phyloP scores from a whole-genome alignment of 2,888 invertebrate species.

The Brachypterus glaber region DNA sequence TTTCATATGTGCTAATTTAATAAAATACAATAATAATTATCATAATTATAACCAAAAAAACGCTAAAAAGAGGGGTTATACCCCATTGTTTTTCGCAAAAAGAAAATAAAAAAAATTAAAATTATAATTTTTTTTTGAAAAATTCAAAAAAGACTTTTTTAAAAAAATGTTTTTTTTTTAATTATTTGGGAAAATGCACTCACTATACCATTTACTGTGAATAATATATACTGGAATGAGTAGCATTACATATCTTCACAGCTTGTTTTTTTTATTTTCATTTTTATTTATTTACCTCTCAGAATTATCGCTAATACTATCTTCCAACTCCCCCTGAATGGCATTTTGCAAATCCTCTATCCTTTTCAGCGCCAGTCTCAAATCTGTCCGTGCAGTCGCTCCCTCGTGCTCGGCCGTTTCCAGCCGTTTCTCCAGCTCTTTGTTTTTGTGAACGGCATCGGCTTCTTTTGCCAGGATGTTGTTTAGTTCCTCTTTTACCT shows the following conservation, averaged over 20 bases:
- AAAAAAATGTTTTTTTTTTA: no score
- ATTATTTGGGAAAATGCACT: no score
- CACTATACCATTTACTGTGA: no score
- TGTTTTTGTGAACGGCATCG: slow-evolving; percentile 62
- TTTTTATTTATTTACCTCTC: no score
- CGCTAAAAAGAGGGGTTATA: no score
- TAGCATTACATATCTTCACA: no score
- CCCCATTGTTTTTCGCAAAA: no score
- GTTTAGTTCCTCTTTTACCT: slow-evolving; percentile 71
- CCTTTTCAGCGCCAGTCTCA: slow-evolving; percentile 77
- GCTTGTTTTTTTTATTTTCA: no score
- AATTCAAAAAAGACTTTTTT: slow-evolving; percentile 12
- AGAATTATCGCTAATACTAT: slow-evolving; percentile 57
- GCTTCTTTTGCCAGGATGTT: slow-evolving; percentile 61
- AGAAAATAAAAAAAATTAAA: not conserved
- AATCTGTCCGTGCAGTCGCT: slow-evolving; percentile 65
- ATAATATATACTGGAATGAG: no score
- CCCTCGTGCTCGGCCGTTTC: slow-evolving; percentile 63
- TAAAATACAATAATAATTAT: no score
- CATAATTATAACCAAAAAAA: no score
- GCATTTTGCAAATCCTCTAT: slow-evolving; percentile 89
- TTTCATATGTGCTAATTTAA: no score
- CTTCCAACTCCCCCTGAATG: slow-evolving; percentile 72
- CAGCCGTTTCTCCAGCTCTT: slow-evolving; percentile 66
- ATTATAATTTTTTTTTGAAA: not conserved